Percentiles rank a stretch among this genome's conserved stretches.
phyloP scores from a whole-genome alignment of 2,888 invertebrate species.

The Lasioglossum calceatum region DNA sequence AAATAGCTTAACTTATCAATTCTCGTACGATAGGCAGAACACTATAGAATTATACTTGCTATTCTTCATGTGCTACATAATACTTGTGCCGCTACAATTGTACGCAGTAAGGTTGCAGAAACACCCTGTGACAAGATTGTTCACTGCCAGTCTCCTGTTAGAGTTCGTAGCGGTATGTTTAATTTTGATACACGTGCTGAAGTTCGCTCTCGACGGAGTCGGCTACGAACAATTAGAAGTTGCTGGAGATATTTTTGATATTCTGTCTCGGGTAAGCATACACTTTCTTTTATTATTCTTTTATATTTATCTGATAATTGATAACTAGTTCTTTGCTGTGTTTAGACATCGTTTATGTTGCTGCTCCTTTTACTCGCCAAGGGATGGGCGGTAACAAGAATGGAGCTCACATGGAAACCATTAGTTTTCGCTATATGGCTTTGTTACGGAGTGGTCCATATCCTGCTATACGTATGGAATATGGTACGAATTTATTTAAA shows the following conservation, averaged over 20 bases:
- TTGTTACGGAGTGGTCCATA: slow-evolving; percentile 95
- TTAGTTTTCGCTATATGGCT: slow-evolving; percentile 95
- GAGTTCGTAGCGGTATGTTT: slow-evolving; percentile 94
- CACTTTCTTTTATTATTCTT: background rate
- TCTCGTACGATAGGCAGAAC: slow-evolving; percentile 98
- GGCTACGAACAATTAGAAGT: slow-evolving; percentile 93
- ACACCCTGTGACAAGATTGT: slow-evolving; percentile 95
- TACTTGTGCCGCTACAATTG: slow-evolving; percentile 94
- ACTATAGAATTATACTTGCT: slow-evolving; percentile 95
- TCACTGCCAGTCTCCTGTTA: slow-evolving; percentile 93
- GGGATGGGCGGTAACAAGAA: slow-evolving; percentile 97
- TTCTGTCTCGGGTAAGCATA: slow-evolving; percentile 91
- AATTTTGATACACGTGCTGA: slow-evolving; percentile 94
- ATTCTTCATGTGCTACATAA: slow-evolving; percentile 94
- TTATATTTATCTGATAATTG: background rate
- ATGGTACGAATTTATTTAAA: slow-evolving; percentile 87
- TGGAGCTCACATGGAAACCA: slow-evolving; percentile 94
- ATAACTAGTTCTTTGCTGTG: slow-evolving; percentile 55
- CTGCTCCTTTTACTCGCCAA: slow-evolving; percentile 96
- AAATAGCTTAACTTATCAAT: slow-evolving; percentile 96
- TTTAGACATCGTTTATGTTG: slow-evolving; percentile 96
- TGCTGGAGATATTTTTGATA: slow-evolving; percentile 96
- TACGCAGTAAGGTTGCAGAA: slow-evolving; percentile 95
- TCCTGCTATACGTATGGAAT: slow-evolving; percentile 97
- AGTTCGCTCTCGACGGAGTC: slow-evolving; percentile 95